Evolutionary conservation across 2,797 vertebrate species (phyloP).

Genomic region (Ispidina picta): DNA sequence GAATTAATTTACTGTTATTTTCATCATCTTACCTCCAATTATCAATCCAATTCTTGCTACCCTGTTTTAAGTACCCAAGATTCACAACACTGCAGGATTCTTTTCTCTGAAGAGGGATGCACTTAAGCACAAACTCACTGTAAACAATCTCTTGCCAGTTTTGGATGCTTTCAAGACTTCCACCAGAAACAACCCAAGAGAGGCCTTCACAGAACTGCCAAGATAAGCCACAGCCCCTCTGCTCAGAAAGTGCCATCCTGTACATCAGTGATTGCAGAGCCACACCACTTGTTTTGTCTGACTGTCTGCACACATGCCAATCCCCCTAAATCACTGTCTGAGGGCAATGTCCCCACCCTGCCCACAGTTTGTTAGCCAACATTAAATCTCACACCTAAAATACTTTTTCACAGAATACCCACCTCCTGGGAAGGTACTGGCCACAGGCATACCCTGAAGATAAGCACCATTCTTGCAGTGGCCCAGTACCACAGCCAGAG

Average conservation of each 20-base stretch:
- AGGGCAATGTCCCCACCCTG: background rate
- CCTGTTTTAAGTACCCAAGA: background rate
- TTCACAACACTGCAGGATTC: background rate
- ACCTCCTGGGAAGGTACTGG: background rate
- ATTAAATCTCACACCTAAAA: background rate
- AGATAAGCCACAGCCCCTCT: background rate
- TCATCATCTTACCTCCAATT: background rate
- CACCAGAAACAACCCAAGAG: background rate
- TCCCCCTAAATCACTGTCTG: background rate
- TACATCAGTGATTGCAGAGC: background rate
- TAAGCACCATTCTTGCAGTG: background rate
- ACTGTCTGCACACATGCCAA: background rate
- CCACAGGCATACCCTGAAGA: background rate
- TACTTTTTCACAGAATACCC: background rate
- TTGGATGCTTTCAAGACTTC: background rate
- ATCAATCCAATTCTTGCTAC: background rate
- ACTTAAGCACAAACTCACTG: rapidly evolving
- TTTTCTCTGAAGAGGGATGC: background rate
- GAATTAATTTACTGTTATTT: background rate
- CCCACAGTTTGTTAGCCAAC: background rate
- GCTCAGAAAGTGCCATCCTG: background rate
- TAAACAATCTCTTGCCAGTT: background rate
- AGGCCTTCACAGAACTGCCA: background rate
- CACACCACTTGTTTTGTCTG: background rate
- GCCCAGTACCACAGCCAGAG: background rate